Evolutionary conservation across 2,888 invertebrate species (phyloP), one percentile per base, ranked within the genome.

Genomic region (Xylocampa areola): DNA sequence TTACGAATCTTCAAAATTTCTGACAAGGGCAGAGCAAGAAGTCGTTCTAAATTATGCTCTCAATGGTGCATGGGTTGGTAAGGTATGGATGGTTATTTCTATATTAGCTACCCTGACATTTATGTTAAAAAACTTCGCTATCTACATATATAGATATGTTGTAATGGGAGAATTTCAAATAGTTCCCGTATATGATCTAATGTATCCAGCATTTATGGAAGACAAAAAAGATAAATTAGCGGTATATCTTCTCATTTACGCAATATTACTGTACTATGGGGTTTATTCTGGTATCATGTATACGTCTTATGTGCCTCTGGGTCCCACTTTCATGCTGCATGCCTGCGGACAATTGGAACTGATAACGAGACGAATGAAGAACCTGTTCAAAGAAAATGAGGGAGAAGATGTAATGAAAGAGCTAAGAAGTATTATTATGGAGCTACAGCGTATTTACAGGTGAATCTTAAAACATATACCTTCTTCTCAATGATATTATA

Each of bases 311-410:
- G 76, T 82, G 2, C 84, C 89, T 0, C 25, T 89, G 4, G 82
- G 85, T 0, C 84, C 86, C 0, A 81, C 80, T 13, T 81, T 88
- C 14, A 82, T 85, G 73, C 63, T 89, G 2, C 89, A 89, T 41
- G 79, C 78, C 0, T 86, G 86, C 47, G 87, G 85, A 0, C 85
- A 83, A 37, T 33, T 89, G 16, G 85, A 86, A 25, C 17, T 89
- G 1, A 69, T 82, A 0, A 81, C 64, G 7, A 76, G 16, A 1
- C 75, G 80, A 27, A 48, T 86, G 5, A 40, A 70, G n/a, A 35
- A 36, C 0, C 50, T 88, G 0, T 88, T 82, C 51, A 39, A 65
- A 0, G 47, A 63, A 4, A 37, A 58, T 16, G 54, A 63, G 8
- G 33, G 55, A 1, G 58, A 66, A 6, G 68, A 73, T 3, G 55